A percentile compares a stretch with the other conserved stretches of the same genome.
These are phyloP conservation scores for Glyphotaelius pellucidus DNA, from an alignment of 2,888 invertebrate genomes.

Conservation along the genomic window DNA sequence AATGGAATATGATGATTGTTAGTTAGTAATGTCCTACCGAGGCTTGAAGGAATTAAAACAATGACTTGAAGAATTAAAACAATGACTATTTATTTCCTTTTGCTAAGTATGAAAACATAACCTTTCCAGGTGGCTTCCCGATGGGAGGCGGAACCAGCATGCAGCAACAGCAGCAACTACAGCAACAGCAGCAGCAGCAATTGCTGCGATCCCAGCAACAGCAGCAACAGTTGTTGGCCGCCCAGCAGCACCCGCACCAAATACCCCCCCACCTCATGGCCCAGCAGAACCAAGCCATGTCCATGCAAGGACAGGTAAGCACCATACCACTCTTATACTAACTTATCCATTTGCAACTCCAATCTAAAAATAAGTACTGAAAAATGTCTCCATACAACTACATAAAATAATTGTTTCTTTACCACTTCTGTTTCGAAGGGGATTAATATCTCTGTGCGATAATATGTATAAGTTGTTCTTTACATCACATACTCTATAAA, in stretches of 20 bases:
- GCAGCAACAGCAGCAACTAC: constrained; percentile 79
- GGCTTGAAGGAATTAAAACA: no score
- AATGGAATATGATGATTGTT: no score
- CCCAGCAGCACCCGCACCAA: constrained; percentile 67
- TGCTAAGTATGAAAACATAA: not conserved
- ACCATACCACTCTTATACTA: not conserved
- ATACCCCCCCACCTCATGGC: constrained; percentile 75
- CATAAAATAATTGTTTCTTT: no score
- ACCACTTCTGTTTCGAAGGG: no score
- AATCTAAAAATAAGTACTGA: no score
- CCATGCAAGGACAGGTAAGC: constrained; percentile 76
- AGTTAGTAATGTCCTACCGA: no score
- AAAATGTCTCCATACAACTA: no score
- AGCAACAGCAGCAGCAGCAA: constrained; percentile 79
- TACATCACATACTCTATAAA: no score
- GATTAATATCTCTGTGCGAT: no score
- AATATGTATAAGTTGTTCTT: no score
- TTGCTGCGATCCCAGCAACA: constrained; percentile 80
- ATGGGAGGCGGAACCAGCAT: constrained; percentile 68
- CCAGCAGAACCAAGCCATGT: constrained; percentile 78
- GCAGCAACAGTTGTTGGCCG: constrained; percentile 71
- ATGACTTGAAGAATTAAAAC: no score
- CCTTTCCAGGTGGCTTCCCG: constrained; percentile 66
- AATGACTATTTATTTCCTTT: not conserved
- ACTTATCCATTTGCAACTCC: no score